phyloP scores from a whole-genome alignment of 2,888 invertebrate species.

The Cerceris ruficornis region DNA sequence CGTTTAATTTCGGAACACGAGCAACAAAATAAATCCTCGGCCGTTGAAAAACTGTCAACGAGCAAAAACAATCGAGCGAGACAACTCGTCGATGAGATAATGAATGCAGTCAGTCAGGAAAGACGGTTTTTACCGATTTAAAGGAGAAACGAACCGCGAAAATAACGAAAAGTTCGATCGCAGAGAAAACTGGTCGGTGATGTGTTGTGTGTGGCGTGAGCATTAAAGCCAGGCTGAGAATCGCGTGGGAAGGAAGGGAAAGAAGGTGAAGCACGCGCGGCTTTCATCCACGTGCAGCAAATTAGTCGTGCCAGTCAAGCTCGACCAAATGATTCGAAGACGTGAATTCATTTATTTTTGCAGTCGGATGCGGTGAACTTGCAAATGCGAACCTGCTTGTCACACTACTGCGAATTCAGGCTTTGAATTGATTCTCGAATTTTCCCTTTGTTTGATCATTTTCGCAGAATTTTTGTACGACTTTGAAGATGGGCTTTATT shows the following conservation, averaged over 20 bases:
- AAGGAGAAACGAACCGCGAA: constrained; percentile 31
- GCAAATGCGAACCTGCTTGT: too few species aligned
- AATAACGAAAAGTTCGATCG: constrained; percentile 27
- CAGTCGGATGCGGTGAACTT: too few species aligned
- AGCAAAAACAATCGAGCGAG: neutral
- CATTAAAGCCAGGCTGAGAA: neutral
- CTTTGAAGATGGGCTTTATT: too few species aligned
- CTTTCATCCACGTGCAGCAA: constrained; percentile 42
- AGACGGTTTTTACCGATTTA: constrained; percentile 17
- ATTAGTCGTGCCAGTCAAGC: constrained; percentile 3
- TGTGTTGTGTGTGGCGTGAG: neutral
- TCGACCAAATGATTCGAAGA: constrained; percentile 11
- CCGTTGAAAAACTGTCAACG: neutral
- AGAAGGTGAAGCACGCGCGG: constrained; percentile 32
- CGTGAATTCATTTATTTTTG: neutral
- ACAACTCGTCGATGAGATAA: neutral
- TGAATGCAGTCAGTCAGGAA: too few species aligned
- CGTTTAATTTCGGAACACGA: too few species aligned
- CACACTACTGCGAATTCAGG: too few species aligned
- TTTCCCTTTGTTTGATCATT: too few species aligned
- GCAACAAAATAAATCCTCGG: too few species aligned
- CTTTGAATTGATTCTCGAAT: too few species aligned
- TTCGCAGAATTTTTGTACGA: too few species aligned
- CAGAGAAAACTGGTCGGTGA: constrained; percentile 7
- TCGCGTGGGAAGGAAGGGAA: constrained; percentile 3